phyloP scores from a whole-genome alignment of 2,888 invertebrate genomes.

The Drosophila melanosoma region DNA sequence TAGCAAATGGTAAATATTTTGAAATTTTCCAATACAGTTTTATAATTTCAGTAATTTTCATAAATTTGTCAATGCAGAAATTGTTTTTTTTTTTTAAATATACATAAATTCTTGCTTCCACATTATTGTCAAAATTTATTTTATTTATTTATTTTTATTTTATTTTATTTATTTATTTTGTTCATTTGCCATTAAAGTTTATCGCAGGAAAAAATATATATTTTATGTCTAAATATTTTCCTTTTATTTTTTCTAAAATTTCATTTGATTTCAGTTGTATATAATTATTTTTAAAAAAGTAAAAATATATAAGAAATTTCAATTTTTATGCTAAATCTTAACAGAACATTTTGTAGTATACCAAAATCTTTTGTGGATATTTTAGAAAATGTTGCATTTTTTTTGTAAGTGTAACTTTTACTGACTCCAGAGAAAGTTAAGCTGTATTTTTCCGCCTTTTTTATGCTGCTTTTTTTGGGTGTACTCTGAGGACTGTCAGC shows the following conservation, averaged over 20 bases:
- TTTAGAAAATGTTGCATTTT: not conserved
- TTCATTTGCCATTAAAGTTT: not conserved
- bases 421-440: constrained; percentile 28
- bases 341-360: not conserved
- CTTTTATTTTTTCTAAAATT: not conserved
- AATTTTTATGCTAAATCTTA: not conserved
- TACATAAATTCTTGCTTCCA: too few relatives aligned
- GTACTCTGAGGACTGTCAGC: constrained; percentile 28
- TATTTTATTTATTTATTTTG: too few relatives aligned
- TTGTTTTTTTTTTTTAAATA: not conserved
- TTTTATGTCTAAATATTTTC: not conserved
- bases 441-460: constrained; percentile 12
- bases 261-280: not conserved
- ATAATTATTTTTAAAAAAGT: not conserved
- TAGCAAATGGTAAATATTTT: not conserved
- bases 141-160: too few relatives aligned
- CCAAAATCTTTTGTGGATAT: not conserved
- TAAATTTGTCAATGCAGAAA: not conserved
- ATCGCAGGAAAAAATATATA: not conserved
- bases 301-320: not conserved
- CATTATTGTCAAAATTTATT: not conserved
- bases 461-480: constrained; percentile 45
- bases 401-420: not conserved
- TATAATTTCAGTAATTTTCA: not conserved
- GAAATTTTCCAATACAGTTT: not conserved